Evolutionary conservation across 2,888 invertebrate species (phyloP).

Genomic region (Drosophila pegasa): DNA sequence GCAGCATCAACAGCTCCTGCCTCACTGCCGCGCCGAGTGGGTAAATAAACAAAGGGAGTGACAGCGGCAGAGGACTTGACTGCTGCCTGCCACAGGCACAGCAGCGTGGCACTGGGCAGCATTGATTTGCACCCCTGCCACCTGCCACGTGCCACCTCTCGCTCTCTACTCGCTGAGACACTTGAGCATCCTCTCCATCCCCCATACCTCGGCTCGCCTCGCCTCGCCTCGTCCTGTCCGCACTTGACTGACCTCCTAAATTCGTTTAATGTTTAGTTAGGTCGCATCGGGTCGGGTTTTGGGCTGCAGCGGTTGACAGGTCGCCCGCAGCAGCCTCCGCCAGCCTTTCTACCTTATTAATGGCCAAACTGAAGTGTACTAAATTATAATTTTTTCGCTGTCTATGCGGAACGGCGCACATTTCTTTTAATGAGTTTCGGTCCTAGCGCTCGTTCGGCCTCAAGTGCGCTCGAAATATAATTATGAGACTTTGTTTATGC

Average conservation of each 20-base stretch:
- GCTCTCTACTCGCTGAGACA: slow-evolving; percentile 18
- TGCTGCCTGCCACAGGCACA: slow-evolving; percentile 46
- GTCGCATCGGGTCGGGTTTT: slow-evolving; percentile 41
- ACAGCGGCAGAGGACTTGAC: slow-evolving; percentile 42
- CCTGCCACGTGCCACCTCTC: background rate
- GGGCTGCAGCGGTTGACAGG: slow-evolving; percentile 47
- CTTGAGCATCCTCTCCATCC: slow-evolving; percentile 18
- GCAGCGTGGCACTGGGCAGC: slow-evolving; percentile 20
- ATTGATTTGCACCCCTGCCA: slow-evolving; percentile 47
- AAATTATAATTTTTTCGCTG: slow-evolving; percentile 58
- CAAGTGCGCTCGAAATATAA: slow-evolving; percentile 67
- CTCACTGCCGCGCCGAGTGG: slow-evolving; percentile 24
- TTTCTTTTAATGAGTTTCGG: slow-evolving; percentile 70
- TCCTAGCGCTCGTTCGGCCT: slow-evolving; percentile 44
- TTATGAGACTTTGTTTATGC: slow-evolving; percentile 50
- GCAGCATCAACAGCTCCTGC: slow-evolving; percentile 7
- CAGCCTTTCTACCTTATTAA: slow-evolving; percentile 50
- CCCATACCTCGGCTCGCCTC: too few relatives aligned
- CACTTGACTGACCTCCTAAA: slow-evolving; percentile 66
- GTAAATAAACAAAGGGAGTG: slow-evolving; percentile 53
- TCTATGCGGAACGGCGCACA: slow-evolving; percentile 34
- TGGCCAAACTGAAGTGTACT: slow-evolving; percentile 67
- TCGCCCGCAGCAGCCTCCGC: slow-evolving; percentile 18
- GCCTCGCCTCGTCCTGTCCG: slow-evolving; percentile 16
- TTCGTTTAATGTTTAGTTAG: slow-evolving; percentile 73